phyloP scores from a whole-genome alignment of 2,113 vertebrate genomes.

The Eurystomus gularis region DNA sequence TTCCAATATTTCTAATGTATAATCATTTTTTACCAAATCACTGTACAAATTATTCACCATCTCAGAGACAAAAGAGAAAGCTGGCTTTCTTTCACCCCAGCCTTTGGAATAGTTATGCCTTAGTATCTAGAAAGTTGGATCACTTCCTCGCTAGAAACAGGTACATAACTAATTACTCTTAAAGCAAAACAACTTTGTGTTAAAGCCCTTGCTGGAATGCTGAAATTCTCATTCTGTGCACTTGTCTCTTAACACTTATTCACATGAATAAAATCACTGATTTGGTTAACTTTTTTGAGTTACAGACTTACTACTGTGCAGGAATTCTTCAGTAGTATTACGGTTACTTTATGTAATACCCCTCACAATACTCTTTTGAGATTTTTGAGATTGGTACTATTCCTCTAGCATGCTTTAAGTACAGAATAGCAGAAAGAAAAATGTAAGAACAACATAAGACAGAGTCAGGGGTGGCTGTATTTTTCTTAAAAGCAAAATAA shows the following conservation, averaged over 20 bases:
- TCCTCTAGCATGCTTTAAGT: background rate
- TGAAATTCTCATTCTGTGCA: background rate
- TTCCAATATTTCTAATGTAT: background rate
- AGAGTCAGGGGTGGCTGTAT: background rate
- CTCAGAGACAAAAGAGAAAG: background rate
- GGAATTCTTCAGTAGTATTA: background rate
- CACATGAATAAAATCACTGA: background rate
- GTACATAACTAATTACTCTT: background rate
- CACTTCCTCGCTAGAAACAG: background rate
- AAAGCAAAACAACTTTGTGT: background rate
- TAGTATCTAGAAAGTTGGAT: background rate
- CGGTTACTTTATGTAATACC: background rate
- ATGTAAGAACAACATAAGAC: background rate
- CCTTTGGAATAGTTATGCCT: background rate
- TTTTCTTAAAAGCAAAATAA: background rate
- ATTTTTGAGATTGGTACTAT: background rate
- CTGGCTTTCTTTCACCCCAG: background rate
- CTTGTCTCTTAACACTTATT: background rate
- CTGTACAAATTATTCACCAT: background rate
- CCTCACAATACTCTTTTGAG: background rate
- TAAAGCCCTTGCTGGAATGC: background rate
- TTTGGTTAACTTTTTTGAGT: background rate
- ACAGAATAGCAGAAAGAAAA: background rate
- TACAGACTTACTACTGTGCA: background rate
- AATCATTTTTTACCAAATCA: background rate